Conservation (phyloP, 1,140 invertebrate species). For the Forficula auricularia region DNA sequence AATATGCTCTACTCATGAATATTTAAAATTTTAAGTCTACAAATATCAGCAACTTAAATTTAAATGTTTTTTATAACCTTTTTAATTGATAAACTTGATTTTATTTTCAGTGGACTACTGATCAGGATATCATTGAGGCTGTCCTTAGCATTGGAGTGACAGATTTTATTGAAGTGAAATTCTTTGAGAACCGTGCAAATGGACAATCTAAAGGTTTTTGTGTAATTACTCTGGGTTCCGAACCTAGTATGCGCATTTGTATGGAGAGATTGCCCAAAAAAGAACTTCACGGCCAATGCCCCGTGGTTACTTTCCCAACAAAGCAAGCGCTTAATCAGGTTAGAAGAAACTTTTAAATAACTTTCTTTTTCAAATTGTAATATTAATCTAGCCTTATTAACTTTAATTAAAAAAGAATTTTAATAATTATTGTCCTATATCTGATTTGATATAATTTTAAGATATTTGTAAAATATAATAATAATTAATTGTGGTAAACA, state of each 20-base stretch:
- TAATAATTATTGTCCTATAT: background rate
- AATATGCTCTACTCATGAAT: too few species aligned
- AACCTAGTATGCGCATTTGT: slow-evolving; percentile 71
- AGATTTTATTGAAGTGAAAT: slow-evolving; percentile 95
- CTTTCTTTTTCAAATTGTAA: background rate
- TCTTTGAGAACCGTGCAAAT: slow-evolving; percentile 98
- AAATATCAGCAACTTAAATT: too few species aligned
- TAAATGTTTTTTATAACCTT: too few species aligned
- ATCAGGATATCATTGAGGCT: slow-evolving; percentile 83
- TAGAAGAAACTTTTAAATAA: too few species aligned
- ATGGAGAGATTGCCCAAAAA: slow-evolving; percentile 87
- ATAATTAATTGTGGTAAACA: too few species aligned
- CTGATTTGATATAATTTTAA: slow-evolving; percentile 3
- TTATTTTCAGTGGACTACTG: slow-evolving; percentile 98
- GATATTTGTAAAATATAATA: too few species aligned
- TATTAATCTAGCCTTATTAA: background rate
- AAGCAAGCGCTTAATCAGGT: slow-evolving; percentile 65
- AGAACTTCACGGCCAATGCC: slow-evolving; percentile 86
- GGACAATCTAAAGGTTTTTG: slow-evolving; percentile 98
- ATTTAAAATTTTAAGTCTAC: too few species aligned
- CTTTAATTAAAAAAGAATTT: background rate
- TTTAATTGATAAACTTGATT: too few species aligned
- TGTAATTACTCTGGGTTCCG: slow-evolving; percentile 78
- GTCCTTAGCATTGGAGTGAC: slow-evolving; percentile 70
- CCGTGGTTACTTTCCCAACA: slow-evolving; percentile 84